Evolutionary conservation across 2,797 vertebrate genomes (phyloP).

Genomic region (Sebastes steindachneri): DNA sequence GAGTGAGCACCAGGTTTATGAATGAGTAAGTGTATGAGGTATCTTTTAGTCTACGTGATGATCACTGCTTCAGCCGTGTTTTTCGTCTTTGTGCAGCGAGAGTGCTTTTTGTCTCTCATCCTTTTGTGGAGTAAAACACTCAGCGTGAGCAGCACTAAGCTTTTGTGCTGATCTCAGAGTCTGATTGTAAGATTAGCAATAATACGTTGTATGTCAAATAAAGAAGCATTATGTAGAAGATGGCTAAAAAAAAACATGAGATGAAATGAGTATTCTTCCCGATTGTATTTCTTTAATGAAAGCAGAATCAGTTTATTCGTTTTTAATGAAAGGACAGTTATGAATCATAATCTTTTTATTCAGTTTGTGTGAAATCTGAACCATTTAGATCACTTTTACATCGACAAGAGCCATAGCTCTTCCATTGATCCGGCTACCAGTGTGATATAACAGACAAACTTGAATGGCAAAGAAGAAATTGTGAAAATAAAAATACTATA

Average conservation of each 20-base stretch:
- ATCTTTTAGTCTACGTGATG: not conserved
- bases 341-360: not conserved
- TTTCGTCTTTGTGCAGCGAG: slow-evolving; percentile 8
- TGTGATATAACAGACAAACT: not conserved
- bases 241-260: not conserved
- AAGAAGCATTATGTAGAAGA: slow-evolving; percentile 7
- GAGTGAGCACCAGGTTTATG: slow-evolving; percentile 10
- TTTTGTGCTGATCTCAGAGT: slow-evolving; percentile 35
- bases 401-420: not conserved
- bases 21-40: not conserved
- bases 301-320: not conserved
- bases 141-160: not conserved
- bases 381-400: not conserved
- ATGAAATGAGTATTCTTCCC: not conserved
- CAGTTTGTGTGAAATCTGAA: not conserved
- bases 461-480: not conserved
- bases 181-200: slow-evolving; percentile 21
- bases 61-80: not conserved
- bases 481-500: not conserved
- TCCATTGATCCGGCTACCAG: not conserved
- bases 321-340: slow-evolving; percentile 12
- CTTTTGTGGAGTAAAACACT: not conserved
- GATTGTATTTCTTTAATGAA: slow-evolving; percentile 2
- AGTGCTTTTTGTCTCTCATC: slow-evolving; percentile 9
- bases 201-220: not conserved